Evolutionary conservation across 2,797 vertebrate genomes (phyloP).

Genomic region (Hippopotamyrus pictus): DNA sequence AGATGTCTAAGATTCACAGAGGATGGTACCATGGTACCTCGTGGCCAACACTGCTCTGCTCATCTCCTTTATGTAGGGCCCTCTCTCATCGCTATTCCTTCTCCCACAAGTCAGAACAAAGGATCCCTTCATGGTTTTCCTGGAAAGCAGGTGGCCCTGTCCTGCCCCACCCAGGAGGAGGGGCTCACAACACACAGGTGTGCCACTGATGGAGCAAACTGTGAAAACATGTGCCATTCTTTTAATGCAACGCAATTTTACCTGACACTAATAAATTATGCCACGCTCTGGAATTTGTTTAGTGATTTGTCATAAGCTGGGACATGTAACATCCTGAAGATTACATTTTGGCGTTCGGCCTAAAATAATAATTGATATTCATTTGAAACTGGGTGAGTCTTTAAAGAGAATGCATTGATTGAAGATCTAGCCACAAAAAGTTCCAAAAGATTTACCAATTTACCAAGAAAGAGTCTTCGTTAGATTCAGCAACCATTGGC

Average conservation of each 20-base stretch:
- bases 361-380: background rate
- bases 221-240: background rate
- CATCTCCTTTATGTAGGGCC: slow-evolving; percentile 36
- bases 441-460: background rate
- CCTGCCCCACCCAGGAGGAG: background rate
- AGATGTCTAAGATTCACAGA: background rate
- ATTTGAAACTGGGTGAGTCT: background rate
- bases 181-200: background rate
- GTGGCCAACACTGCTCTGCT: slow-evolving; percentile 5
- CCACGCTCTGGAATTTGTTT: background rate
- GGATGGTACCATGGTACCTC: background rate
- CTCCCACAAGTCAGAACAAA: slow-evolving; percentile 46
- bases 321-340: background rate
- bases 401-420: background rate
- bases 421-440: background rate
- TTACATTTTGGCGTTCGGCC: background rate
- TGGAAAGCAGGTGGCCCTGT: slow-evolving; percentile 2
- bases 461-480: background rate
- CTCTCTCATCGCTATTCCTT: slow-evolving; percentile 31
- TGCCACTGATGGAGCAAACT: background rate
- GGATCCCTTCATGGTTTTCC: slow-evolving; percentile 51
- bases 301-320: background rate
- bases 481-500: background rate
- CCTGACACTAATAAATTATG: background rate
- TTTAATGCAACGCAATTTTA: background rate